These are phyloP conservation scores for Diplazon laetatorius DNA, from an alignment of 2,888 invertebrate species.

Conservation along the genomic window DNA sequence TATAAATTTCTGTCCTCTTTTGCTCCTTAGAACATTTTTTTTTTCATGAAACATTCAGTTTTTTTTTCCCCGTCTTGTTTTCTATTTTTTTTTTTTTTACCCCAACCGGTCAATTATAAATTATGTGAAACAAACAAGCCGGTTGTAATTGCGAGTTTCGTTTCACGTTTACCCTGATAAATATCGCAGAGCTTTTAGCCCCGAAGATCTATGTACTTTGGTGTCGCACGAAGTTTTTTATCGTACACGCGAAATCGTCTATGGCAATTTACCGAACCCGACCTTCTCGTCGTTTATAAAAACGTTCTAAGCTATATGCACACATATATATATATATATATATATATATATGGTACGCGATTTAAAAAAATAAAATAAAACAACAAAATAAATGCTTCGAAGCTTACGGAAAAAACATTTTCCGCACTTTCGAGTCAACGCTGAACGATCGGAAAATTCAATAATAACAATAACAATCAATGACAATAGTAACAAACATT, in stretches of 20 bases:
- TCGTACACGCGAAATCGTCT: constrained; percentile 37
- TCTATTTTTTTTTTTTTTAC: not conserved
- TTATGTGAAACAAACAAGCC: constrained; percentile 20
- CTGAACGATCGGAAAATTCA: not conserved
- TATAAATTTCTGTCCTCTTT: constrained; percentile 7
- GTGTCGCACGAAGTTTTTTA: constrained; percentile 37
- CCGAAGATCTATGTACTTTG: constrained; percentile 29
- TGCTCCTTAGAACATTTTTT: constrained; percentile 19
- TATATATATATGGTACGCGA: constrained; percentile 74
- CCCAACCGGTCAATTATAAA: constrained; percentile 3
- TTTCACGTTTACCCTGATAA: constrained; percentile 44
- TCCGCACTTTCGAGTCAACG: not conserved
- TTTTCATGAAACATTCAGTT: not conserved
- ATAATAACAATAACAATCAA: constrained; percentile 15
- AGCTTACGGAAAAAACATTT: not conserved
- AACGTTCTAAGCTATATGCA: constrained; percentile 79
- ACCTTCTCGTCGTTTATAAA: constrained; percentile 74
- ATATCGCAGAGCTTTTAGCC: constrained; percentile 44
- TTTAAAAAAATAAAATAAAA: too few species aligned
- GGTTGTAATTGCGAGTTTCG: constrained; percentile 28
- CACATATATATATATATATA: too few species aligned
- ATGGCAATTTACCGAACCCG: constrained; percentile 79
- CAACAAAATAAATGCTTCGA: too few species aligned
- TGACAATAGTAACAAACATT: not conserved
- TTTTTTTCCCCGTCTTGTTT: too few species aligned